Conservation (phyloP, 2,888 invertebrate genomes). For the Exocentrus adspersus region DNA sequence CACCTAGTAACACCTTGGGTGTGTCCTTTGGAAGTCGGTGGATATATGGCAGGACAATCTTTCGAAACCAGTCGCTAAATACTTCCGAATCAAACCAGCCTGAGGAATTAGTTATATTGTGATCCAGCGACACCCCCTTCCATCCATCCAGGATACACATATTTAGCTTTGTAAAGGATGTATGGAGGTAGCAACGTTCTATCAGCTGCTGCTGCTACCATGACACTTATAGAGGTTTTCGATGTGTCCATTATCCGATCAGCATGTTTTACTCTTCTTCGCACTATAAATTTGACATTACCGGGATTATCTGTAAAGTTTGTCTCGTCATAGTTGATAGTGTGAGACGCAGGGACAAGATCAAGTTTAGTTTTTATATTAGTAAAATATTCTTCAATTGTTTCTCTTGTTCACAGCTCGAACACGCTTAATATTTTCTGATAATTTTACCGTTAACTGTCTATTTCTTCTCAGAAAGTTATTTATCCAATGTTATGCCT, state of each 20-base stretch:
- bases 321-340: conserved; percentile 4
- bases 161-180: neutral
- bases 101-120: neutral
- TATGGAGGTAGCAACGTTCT: neutral
- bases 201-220: neutral
- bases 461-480: too few species aligned
- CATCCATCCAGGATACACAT: neutral
- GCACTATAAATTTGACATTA: neutral
- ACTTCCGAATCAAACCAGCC: neutral
- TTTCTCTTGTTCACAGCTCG: neutral
- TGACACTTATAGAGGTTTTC: neutral
- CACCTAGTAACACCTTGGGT: neutral
- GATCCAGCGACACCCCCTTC: neutral
- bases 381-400: conserved; percentile 1
- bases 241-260: neutral
- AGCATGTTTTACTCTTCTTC: neutral
- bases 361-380: neutral
- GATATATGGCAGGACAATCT: neutral
- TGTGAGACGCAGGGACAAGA: neutral
- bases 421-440: neutral
- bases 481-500: too few species aligned
- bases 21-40: neutral
- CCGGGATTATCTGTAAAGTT: neutral
- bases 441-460: too few species aligned
- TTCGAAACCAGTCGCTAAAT: neutral